phyloP scores from a whole-genome alignment of 2,797 vertebrate genomes.

The Muscicapa comitata region DNA sequence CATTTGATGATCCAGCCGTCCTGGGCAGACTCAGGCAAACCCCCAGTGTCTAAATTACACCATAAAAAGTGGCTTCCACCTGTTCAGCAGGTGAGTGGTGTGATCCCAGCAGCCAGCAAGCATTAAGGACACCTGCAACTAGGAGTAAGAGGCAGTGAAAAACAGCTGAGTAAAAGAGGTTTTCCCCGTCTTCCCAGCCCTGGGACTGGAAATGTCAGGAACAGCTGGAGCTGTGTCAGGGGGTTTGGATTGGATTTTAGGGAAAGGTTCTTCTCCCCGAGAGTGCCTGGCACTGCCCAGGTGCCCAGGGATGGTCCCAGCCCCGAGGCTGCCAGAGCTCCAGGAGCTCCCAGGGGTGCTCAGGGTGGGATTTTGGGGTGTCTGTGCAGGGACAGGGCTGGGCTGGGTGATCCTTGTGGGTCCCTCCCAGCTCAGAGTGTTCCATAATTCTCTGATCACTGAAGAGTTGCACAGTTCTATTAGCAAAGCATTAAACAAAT shows the following conservation, averaged over 20 bases:
- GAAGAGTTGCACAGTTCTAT: not conserved
- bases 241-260: not conserved
- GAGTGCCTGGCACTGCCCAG: not conserved
- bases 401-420: fast-evolving
- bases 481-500: not conserved
- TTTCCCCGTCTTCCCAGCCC: not conserved
- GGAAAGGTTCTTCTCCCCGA: not conserved
- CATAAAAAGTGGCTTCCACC: not conserved
- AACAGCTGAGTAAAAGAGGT: not conserved
- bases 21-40: not conserved
- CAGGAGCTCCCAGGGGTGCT: not conserved
- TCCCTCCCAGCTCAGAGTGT: not conserved
- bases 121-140: not conserved
- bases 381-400: not conserved
- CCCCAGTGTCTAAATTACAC: not conserved
- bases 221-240: not conserved
- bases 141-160: not conserved
- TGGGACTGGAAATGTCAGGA: not conserved
- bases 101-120: not conserved
- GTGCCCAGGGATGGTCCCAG: fast-evolving
- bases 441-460: not conserved
- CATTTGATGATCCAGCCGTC: fast-evolving
- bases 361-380: not conserved
- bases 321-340: not conserved
- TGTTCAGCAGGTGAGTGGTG: not conserved